These are phyloP conservation scores for Sminthopsis crassicaudata DNA, from an alignment of 2,113 vertebrate species.

Conservation along the genomic window DNA sequence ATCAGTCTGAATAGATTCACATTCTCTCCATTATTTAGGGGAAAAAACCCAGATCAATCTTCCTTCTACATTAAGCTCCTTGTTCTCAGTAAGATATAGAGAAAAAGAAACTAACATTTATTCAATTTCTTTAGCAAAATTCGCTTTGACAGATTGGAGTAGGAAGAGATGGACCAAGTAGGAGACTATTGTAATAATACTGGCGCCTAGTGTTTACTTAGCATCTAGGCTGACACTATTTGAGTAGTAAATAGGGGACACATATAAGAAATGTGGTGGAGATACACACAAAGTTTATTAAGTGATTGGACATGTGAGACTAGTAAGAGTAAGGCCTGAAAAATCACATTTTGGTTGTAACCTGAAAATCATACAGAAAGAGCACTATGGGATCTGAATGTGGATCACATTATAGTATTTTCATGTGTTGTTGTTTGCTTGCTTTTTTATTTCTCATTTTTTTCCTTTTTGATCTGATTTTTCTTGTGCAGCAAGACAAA, in stretches of 20 bases:
- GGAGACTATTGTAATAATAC: neutral
- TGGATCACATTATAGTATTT: no score
- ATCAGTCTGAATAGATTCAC: neutral
- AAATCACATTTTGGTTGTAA: neutral
- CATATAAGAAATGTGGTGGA: neutral
- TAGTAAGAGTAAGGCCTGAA: neutral
- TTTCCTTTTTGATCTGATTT: no score
- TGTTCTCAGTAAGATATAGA: neutral
- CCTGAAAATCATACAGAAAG: neutral
- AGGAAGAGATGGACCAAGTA: neutral
- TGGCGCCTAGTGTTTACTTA: neutral
- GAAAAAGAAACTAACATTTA: neutral
- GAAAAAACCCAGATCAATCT: neutral
- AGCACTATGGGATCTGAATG: no score
- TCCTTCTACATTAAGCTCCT: neutral
- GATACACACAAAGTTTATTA: neutral
- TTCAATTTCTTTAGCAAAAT: neutral
- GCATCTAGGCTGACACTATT: neutral
- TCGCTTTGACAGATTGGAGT: neutral
- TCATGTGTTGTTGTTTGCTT: no score
- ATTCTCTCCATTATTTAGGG: neutral
- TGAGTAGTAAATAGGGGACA: neutral
- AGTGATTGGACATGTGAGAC: neutral
- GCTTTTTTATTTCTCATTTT: no score
- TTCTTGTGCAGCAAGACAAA: no score